Evolutionary conservation across 2,797 vertebrate species (phyloP).

Genomic region (Crotalus adamanteus): DNA sequence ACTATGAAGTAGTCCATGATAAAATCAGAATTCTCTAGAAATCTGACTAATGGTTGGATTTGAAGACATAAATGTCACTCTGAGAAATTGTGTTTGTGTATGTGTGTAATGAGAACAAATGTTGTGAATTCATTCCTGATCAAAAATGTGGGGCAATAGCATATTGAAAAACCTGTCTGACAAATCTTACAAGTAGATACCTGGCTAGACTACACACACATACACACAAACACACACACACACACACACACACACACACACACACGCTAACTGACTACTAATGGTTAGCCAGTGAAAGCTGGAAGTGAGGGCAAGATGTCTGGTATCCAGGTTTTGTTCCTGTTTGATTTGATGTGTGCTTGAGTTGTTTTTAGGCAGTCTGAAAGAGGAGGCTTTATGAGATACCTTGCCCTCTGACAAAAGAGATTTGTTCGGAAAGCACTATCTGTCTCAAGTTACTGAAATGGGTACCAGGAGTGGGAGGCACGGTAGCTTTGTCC

Average conservation of each 20-base stretch:
- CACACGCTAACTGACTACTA: not conserved
- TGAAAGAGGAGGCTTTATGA: not conserved
- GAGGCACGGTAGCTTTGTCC: constrained; percentile 24
- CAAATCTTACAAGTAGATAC: not conserved
- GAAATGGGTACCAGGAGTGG: constrained; percentile 8
- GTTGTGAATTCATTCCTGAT: not conserved
- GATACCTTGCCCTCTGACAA: not conserved
- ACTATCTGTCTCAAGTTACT: constrained; percentile 12
- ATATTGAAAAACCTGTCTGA: not conserved
- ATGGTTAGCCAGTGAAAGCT: not conserved
- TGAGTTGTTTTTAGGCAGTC: not conserved
- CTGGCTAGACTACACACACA: not conserved
- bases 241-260: not conserved
- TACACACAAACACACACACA: not conserved
- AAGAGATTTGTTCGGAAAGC: constrained; percentile 13
- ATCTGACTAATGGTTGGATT: not conserved
- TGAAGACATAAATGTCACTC: not conserved
- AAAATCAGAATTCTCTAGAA: not conserved
- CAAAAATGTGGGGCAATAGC: not conserved
- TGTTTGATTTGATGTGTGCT: not conserved
- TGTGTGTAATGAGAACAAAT: not conserved
- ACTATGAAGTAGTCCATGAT: not conserved
- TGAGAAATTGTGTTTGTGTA: not conserved
- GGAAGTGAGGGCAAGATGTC: not conserved
- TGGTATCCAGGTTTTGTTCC: not conserved